Conservation (phyloP, 2,113 vertebrate species). For the Sphaerodactylus townsendi region DNA sequence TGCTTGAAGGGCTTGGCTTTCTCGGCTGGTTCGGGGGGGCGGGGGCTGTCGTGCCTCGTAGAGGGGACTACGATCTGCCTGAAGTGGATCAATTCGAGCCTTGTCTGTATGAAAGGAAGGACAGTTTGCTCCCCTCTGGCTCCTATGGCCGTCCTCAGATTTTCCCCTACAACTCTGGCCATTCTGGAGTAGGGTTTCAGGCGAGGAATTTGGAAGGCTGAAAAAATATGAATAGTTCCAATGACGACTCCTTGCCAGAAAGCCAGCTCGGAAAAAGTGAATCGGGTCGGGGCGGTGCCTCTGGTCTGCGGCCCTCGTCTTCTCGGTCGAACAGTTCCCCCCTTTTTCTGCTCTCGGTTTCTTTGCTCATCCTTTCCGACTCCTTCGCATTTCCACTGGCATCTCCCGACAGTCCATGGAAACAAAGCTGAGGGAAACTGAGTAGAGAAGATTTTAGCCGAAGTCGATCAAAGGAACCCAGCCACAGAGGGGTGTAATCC, state of each 20-base stretch:
- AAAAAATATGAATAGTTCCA: neutral
- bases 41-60: too few species aligned
- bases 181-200: neutral
- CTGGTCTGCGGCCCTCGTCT: neutral
- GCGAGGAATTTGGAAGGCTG: neutral
- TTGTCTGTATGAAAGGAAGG: too few species aligned
- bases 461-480: too few species aligned
- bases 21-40: too few species aligned
- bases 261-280: neutral
- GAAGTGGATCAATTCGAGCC: too few species aligned
- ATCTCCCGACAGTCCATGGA: too few species aligned
- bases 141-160: neutral
- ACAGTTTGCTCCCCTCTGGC: neutral
- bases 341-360: neutral
- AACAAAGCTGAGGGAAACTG: neutral
- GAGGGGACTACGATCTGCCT: too few species aligned
- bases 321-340: neutral
- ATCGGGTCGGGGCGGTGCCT: too few species aligned
- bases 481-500: too few species aligned
- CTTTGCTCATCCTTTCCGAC: neutral
- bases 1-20: too few species aligned
- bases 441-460: too few species aligned
- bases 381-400: too few species aligned
- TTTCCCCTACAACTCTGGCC: neutral
- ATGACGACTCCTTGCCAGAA: neutral